Evolutionary conservation across 2,888 invertebrate species (phyloP).

Genomic region (Mamestra brassicae): DNA sequence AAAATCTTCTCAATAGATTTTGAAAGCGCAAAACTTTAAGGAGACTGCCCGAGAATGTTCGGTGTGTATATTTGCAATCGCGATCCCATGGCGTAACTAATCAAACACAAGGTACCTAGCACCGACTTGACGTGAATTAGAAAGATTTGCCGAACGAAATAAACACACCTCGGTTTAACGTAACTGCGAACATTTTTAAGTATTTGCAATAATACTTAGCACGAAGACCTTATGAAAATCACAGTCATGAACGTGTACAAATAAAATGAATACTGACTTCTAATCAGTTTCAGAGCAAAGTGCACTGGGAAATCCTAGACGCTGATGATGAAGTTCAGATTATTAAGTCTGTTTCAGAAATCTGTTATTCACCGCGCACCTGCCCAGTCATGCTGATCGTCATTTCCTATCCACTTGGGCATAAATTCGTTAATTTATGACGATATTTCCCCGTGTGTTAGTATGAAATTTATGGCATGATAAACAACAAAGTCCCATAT

Average conservation of each 20-base stretch:
- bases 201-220: conserved; percentile 38
- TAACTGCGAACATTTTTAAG: conserved; percentile 19
- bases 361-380: neutral
- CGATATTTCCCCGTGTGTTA: conserved; percentile 25
- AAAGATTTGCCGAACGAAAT: conserved; percentile 10
- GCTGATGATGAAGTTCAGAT: conserved; percentile 2
- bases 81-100: conserved; percentile 6
- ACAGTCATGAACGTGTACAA: neutral
- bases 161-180: conserved; percentile 23
- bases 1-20: neutral
- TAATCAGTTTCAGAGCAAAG: conserved; percentile 21
- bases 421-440: conserved; percentile 41
- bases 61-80: neutral
- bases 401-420: conserved; percentile 11
- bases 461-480: conserved; percentile 36
- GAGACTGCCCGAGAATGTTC: neutral
- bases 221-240: neutral
- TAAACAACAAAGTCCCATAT: conserved; percentile 52
- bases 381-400: neutral
- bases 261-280: conserved; percentile 5
- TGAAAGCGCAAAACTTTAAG: conserved; percentile 1
- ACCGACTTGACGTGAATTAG: neutral
- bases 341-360: neutral
- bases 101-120: conserved; percentile 9
- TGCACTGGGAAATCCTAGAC: neutral